These are phyloP conservation scores for Lasioglossum figueresi DNA, from an alignment of 2,888 invertebrate species.

Conservation along the genomic window DNA sequence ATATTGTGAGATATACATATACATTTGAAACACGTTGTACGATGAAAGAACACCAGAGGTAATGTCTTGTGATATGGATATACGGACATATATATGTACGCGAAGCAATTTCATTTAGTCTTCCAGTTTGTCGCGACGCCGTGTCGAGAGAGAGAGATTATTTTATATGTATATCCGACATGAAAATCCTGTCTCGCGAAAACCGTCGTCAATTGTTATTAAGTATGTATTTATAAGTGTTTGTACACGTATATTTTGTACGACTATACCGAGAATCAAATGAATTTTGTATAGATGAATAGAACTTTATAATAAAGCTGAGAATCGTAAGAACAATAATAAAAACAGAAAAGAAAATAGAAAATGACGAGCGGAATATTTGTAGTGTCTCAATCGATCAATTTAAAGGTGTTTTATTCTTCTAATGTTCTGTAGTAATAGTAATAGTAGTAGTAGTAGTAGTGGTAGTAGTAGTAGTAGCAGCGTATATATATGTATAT, in stretches of 20 bases:
- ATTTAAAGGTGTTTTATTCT: slow-evolving; percentile 56
- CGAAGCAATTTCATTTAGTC: slow-evolving; percentile 46
- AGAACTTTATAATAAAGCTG: slow-evolving; percentile 64
- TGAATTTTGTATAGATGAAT: slow-evolving; percentile 63
- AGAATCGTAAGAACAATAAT: slow-evolving; percentile 36
- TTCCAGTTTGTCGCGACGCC: slow-evolving; percentile 53
- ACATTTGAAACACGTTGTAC: slow-evolving; percentile 60
- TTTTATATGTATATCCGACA: slow-evolving; percentile 52
- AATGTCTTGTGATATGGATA: slow-evolving; percentile 66
- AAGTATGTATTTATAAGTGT: slow-evolving; percentile 57
- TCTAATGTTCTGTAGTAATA: slow-evolving; percentile 41
- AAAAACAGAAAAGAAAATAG: slow-evolving; percentile 4
- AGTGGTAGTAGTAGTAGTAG: slow-evolving; percentile 22
- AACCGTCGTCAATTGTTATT: slow-evolving; percentile 47
- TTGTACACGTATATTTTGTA: slow-evolving; percentile 68
- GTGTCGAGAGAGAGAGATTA: slow-evolving; percentile 36
- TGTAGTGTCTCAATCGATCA: slow-evolving; percentile 28
- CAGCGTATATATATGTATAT: slow-evolving; percentile 41
- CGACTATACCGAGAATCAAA: slow-evolving; percentile 58
- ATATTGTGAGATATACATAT: slow-evolving; percentile 47
- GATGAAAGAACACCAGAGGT: slow-evolving; percentile 62
- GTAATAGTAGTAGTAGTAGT: background rate
- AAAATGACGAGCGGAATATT: slow-evolving; percentile 18
- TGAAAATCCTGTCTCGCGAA: slow-evolving; percentile 56
- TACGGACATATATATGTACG: slow-evolving; percentile 58